phyloP scores from a whole-genome alignment of 1,140 invertebrate species.

The Drosophila bipectinata region DNA sequence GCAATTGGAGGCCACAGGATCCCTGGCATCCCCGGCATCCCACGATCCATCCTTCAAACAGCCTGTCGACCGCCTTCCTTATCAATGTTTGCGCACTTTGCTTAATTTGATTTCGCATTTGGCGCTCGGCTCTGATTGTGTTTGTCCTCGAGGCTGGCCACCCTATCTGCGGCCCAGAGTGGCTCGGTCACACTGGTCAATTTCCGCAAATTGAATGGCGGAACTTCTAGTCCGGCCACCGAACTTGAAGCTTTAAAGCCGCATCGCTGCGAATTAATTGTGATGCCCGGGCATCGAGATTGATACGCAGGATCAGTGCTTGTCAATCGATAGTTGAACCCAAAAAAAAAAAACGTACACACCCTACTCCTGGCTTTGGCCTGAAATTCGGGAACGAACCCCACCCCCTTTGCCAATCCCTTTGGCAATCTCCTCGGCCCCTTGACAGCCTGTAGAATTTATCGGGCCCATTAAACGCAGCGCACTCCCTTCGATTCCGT shows the following conservation, averaged over 20 bases:
- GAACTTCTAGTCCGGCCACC: not conserved
- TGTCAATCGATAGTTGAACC: conserved; percentile 1
- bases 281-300: not conserved
- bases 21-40: not conserved
- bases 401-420: not conserved
- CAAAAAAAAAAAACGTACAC: not conserved
- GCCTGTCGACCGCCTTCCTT: conserved; percentile 24
- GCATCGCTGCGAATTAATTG: not conserved
- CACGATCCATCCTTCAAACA: conserved; percentile 17
- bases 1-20: conserved; percentile 12
- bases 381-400: not conserved
- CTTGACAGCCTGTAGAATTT: conserved; percentile 65
- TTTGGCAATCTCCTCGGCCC: conserved; percentile 12
- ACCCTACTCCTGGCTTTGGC: not conserved
- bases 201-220: conserved; percentile 17
- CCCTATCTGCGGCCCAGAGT: conserved; percentile 10
- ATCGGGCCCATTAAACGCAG: conserved; percentile 77
- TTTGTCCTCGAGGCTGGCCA: conserved; percentile 16
- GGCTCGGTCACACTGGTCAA: conserved; percentile 27
- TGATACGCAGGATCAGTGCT: not conserved
- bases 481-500: conserved; percentile 37
- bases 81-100: conserved; percentile 71
- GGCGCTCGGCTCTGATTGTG: conserved; percentile 40
- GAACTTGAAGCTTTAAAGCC: not conserved
- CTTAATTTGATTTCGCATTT: conserved; percentile 74